Conservation (phyloP, 2,888 invertebrate genomes). For the Hemicrepidius hirtus region DNA sequence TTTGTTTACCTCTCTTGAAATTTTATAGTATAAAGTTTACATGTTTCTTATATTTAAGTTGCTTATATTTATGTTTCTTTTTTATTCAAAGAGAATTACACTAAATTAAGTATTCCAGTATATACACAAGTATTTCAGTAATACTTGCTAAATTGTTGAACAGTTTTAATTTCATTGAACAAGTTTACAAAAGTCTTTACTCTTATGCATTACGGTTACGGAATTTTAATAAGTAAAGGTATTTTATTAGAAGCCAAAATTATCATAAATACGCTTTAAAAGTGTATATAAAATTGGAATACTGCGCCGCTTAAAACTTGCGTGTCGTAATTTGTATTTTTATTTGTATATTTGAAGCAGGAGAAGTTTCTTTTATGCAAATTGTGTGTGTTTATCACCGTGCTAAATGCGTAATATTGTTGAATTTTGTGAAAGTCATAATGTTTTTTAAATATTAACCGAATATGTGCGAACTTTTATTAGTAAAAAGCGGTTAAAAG, state of each 20-base stretch:
- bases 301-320: background rate
- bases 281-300: constrained; percentile 13
- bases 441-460: constrained; percentile 1
- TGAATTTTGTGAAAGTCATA: constrained; percentile 9
- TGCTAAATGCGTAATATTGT: constrained; percentile 7
- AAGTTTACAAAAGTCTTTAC: background rate
- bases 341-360: constrained; percentile 20
- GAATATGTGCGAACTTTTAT: background rate
- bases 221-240: constrained; percentile 1
- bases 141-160: too few species aligned
- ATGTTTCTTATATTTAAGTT: background rate
- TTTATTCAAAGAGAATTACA: too few species aligned
- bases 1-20: constrained; percentile 34
- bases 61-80: background rate
- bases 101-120: too few species aligned
- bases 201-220: background rate
- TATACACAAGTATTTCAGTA: too few species aligned
- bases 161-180: constrained; percentile 5
- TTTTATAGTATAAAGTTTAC: constrained; percentile 10
- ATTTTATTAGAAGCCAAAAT: constrained; percentile 21
- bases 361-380: constrained; percentile 19
- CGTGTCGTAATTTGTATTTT: constrained; percentile 28
- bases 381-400: constrained; percentile 7
- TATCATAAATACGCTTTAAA: constrained; percentile 13
- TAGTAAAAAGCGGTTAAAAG: background rate